Evolutionary conservation across 2,888 invertebrate genomes (phyloP), one percentile per base, ranked within the genome.

Genomic region (Notodonta ziczac): DNA sequence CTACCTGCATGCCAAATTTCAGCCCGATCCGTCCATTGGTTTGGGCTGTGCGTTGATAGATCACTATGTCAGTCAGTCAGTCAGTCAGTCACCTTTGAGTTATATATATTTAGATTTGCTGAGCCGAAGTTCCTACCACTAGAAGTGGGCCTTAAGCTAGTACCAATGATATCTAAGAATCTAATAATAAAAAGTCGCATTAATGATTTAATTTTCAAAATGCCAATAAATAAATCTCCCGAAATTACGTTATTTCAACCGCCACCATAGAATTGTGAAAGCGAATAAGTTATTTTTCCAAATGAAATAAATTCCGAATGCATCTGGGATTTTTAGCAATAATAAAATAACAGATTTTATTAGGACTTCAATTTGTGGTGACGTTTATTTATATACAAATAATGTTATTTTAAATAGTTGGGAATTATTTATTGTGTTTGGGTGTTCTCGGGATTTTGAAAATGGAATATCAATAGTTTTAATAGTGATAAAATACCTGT

Each of bases 341-440:
- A 12, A 53, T 53, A 53, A 53, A 53, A 53, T 53, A 35, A 53
- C 0, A 35, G 12, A 35, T 53, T 53, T 53, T 35, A 53, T 53
- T 35, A 3, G 8, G 3, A 13, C n/a, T 53, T 53, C 35, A 35
- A 53, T 50, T 50, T 9, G 9, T 16, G 16, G 14, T 50, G 16
- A 50, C 50, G 16, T 14, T 50, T 50, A 10, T 56, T 56, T 46
- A 9, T n/a, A 12, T 46, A 24, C 24, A 24, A 46, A 46, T 13
- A 13, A n/a, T 2, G 10, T n/a, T 46, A n/a, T n/a, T n/a, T 46
- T 46, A n/a, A 46, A 46, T 42, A 46, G 6, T n/a, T n/a, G 46
- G 13, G n/a, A n/a, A 6, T 46, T n/a, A 46, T 46, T 46, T 46
- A 2, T n/a, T n/a, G 5, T n/a, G 46, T 46, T 46, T 46, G 46